Base-by-base conservation (phyloP, 2,797 vertebrate species). In the Lates japonicus region DNA sequence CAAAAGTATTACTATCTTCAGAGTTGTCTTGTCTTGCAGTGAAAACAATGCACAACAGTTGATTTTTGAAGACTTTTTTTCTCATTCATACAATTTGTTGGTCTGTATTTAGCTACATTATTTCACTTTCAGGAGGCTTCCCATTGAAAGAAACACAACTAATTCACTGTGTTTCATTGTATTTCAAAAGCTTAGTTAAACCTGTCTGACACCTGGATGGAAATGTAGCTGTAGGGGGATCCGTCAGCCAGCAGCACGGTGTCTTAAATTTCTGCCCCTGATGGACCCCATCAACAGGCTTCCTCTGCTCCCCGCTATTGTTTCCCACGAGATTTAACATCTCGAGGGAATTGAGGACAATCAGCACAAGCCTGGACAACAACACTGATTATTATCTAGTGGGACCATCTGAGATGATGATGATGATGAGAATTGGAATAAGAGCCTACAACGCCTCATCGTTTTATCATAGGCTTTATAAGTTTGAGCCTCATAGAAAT, bases 321-420 rank as follows among this genome's bases (percentile, higher is more conserved):
- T 83, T 84, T 74, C 70, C 59, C n/a, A n/a, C n/a, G n/a, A n/a
- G n/a, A n/a, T n/a, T n/a, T n/a, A n/a, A n/a, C n/a, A n/a, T n/a
- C n/a, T n/a, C n/a, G n/a, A n/a, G n/a, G n/a, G n/a, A n/a, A n/a
- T n/a, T n/a, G 33, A 68, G 63, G 69, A 75, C 54, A 42, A 77
- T 75, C 62, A 29, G 67, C 19, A 14, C 79, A 74, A 80, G 77
- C 70, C 76, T 63, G 55, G 74, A 83, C 75, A 84, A 82, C 87
- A 85, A 73, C 76, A 61, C 61, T 84, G 87, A 91, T 93, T 88
- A 91, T n/a, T 84, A 88, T 76, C 78, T 67, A 44, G 78, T 5
- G 55, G 76, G 84, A 85, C 89, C 64, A 88, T 87, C 74, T 66
- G 60, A 74, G 71, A 78, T 78, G 90, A 85, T 81, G 80, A 78